Percentiles rank a stretch among this genome's conserved stretches.
Conservation (phyloP, 1,140 invertebrate species). For the Drosophila sturtevanti region DNA sequence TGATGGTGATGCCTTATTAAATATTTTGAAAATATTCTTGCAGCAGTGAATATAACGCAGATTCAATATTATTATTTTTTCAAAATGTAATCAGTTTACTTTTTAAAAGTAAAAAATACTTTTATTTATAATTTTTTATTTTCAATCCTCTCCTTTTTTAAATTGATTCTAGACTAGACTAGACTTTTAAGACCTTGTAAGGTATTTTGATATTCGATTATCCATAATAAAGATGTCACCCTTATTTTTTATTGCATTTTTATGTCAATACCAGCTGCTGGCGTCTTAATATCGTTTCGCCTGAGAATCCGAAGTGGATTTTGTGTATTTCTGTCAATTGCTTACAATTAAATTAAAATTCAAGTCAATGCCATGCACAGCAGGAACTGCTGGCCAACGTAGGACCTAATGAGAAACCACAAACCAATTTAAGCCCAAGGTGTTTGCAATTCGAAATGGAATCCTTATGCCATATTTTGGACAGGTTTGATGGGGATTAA, state of each 20-base stretch:
- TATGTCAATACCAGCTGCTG: conserved; percentile 73
- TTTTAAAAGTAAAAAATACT: neutral
- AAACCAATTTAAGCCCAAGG: conserved; percentile 30
- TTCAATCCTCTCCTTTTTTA: neutral
- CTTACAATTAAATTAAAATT: conserved; percentile 71
- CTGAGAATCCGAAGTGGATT: conserved; percentile 31
- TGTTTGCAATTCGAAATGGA: conserved; percentile 11
- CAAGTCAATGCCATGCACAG: conserved; percentile 60
- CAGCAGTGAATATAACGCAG: too few relatives aligned
- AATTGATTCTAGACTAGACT: too few relatives aligned
- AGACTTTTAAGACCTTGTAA: neutral
- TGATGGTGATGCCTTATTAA: neutral
- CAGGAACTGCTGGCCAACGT: conserved; percentile 31
- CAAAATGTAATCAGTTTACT: too few relatives aligned
- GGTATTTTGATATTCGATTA: conserved; percentile 23
- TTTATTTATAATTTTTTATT: neutral
- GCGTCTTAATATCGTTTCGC: conserved; percentile 63
- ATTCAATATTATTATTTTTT: too few relatives aligned
- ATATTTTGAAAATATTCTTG: neutral
- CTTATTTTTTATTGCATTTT: conserved; percentile 74
- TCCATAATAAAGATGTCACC: conserved; percentile 14
- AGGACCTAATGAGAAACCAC: conserved; percentile 36
- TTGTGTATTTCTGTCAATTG: conserved; percentile 77
- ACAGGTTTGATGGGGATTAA: neutral
- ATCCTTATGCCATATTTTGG: neutral